These are phyloP conservation scores for Plagodis dolabraria DNA, from an alignment of 2,888 invertebrate species.

Conservation along the genomic window DNA sequence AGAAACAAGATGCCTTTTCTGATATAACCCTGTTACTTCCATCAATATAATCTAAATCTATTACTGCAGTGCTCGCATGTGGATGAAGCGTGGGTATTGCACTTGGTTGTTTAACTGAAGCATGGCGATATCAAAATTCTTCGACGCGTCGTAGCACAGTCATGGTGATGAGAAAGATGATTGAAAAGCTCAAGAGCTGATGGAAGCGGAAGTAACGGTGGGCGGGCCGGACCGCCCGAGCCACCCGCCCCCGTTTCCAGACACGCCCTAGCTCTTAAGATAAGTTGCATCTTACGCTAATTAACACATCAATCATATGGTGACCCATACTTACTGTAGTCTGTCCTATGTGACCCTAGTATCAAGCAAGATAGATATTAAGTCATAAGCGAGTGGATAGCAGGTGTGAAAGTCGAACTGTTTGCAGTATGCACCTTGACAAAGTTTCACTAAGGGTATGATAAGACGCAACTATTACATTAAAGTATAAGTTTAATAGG, in stretches of 20 bases:
- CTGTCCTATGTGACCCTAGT: too few species aligned
- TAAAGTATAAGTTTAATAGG: too few species aligned
- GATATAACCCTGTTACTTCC: too few species aligned
- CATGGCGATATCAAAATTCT: background rate
- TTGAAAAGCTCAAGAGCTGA: conserved; percentile 50
- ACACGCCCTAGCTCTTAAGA: conserved; percentile 77
- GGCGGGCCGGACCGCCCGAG: conserved; percentile 78
- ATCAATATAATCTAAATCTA: too few species aligned
- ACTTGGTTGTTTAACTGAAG: too few species aligned
- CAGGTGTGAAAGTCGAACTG: too few species aligned
- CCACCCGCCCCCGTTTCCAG: conserved; percentile 74
- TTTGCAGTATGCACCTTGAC: too few species aligned
- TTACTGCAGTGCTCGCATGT: too few species aligned
- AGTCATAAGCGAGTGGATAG: background rate
- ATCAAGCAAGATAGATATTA: background rate
- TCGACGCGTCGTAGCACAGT: background rate
- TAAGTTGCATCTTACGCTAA: conserved; percentile 68
- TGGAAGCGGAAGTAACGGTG: conserved; percentile 82
- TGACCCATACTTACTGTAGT: conserved; percentile 5
- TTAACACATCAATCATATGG: conserved; percentile 52
- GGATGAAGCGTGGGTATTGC: too few species aligned
- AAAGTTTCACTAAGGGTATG: too few species aligned
- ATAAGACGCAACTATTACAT: too few species aligned
- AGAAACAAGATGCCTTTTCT: too few species aligned
- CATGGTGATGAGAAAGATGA: conserved; percentile 29